Percentiles rank a stretch among this genome's conserved stretches.
These are phyloP conservation scores for human (Homo sapiens) DNA, from an alignment of 2,113 vertebrate species.

Conservation along the genomic window GRCh38 chr4:149923001-149923500, in stretches of 20 bases:
- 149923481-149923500: not conserved
- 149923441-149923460: not conserved
- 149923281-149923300: not conserved
- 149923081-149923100: not conserved
- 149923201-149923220: not conserved
- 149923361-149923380: not conserved
- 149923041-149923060: not conserved
- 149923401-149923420: not conserved
- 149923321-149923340: not conserved
- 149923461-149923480: not conserved
- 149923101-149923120: not conserved
- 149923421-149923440: not conserved
- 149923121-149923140: not conserved
- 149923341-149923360: not conserved
- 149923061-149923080: not conserved
- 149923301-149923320: conserved; percentile 4
- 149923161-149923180: not conserved
- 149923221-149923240: not conserved
- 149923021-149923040: not conserved
- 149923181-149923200: not conserved
- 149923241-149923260: not conserved
- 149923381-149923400: not conserved
- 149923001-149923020: conserved; percentile 10
- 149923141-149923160: not conserved
- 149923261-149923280: not conserved